Conservation (phyloP, 1,140 invertebrate species). For the Hypothenemus hampei region DNA sequence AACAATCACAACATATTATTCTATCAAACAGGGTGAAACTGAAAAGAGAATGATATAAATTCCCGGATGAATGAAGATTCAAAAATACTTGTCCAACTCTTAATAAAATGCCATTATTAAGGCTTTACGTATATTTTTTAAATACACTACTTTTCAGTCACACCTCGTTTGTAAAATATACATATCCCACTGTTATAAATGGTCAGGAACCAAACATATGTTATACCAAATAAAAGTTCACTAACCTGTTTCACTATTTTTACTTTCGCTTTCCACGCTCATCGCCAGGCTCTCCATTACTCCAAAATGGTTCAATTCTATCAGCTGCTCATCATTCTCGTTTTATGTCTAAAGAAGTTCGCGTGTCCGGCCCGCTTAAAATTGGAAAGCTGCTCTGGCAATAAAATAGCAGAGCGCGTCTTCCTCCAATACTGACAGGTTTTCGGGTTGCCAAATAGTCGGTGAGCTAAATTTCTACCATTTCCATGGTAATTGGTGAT, state of each 20-base stretch:
- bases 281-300: conserved; percentile 5
- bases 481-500: conserved; percentile 29
- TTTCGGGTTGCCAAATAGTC: conserved; percentile 8
- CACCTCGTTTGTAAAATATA: too few relatives aligned
- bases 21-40: too few relatives aligned
- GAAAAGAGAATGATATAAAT: too few relatives aligned
- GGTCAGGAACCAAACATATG: too few relatives aligned
- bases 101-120: too few relatives aligned
- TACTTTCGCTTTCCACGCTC: conserved; percentile 12
- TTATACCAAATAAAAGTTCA: conserved; percentile 1
- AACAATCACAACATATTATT: too few relatives aligned
- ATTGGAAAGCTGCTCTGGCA: too few relatives aligned
- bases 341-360: background rate
- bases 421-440: conserved; percentile 19
- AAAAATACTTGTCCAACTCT: too few relatives aligned
- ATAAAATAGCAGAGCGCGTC: conserved; percentile 1
- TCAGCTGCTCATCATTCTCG: conserved; percentile 8
- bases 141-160: too few relatives aligned
- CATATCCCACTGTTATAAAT: too few relatives aligned
- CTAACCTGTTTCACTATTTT: conserved; percentile 22
- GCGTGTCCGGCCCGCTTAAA: background rate
- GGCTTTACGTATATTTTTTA: too few relatives aligned
- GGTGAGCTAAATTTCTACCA: conserved; percentile 13
- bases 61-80: too few relatives aligned
- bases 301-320: conserved; percentile 1